Percentiles rank a stretch among this genome's conserved stretches.
phyloP scores from a whole-genome alignment of 2,797 vertebrate species.

The Acestrorhynchus altus region DNA sequence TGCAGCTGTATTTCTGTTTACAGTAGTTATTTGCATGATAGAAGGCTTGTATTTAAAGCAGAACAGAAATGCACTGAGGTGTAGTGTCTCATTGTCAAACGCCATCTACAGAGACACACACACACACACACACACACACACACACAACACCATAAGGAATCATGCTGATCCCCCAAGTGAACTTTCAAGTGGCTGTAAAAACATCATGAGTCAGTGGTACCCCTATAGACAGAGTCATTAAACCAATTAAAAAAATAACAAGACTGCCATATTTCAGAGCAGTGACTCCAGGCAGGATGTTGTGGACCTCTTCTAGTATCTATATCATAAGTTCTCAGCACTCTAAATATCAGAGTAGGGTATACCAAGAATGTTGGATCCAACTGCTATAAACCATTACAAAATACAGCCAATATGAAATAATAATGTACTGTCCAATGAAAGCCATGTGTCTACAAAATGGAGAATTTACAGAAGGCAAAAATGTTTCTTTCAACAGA shows the following conservation, averaged over 20 bases:
- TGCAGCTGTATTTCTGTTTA: conserved; percentile 41
- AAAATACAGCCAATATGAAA: no score
- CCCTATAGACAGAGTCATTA: not conserved
- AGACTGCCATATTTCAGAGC: no score
- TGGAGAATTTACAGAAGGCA: no score
- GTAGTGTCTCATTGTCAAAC: not conserved
- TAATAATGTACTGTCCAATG: no score
- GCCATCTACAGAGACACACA: not conserved
- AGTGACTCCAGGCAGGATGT: no score
- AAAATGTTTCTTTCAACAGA: no score
- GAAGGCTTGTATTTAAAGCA: conserved; percentile 30
- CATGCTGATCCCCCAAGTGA: not conserved
- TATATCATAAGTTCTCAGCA: no score
- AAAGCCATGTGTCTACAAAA: no score
- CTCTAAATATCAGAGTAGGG: no score
- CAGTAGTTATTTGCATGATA: conserved; percentile 26
- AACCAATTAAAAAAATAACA: not conserved
- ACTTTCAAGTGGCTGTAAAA: not conserved
- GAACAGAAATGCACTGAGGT: not conserved
- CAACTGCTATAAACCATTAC: no score
- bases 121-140: not conserved
- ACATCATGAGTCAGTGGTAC: not conserved
- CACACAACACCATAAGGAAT: not conserved
- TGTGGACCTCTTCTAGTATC: no score
- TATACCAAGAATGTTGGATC: no score